Evolutionary conservation across 2,888 invertebrate genomes (phyloP), one percentile per base, ranked within the genome.

Genomic region (Dendrolimus houi): DNA sequence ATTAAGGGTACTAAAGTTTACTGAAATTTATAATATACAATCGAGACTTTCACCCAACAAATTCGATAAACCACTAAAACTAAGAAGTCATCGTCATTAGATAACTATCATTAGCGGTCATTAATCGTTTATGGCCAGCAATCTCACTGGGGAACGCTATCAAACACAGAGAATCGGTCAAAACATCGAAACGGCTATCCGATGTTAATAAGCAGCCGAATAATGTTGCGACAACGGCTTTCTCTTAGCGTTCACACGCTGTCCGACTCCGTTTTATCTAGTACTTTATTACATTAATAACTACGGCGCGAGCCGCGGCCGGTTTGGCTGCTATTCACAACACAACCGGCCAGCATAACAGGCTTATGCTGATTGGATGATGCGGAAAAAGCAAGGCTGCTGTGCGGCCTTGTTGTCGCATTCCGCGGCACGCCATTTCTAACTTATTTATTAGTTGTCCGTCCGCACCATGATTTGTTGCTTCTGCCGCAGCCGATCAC

Each of bases 221-320:
- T 76, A 77, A 83, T 80, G 85, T 84, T 84, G 85, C 87, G 81
- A 86, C 86, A 78, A 74, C 81, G 72, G 83, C 89, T 90, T 89
- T 89, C 89, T 83, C 88, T 72, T 66, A 59, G 65, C 81, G 86
- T 90, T 90, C 89, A 85, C 89, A 90, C 89, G 89, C 89, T 88
- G 89, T 89, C 89, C 70, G 77, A 74, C 68, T 77, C 79, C 79
- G 81, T 81, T 87, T 85, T 87, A 88, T 87, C 87, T 84, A 81
- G 83, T 83, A 85, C 76, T 87, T 89, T 88, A 89, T 87, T 81
- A 82, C 82, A 77, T 81, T 87, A 87, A 85, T 87, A 86, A 84
- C 79, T 79, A 81, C 82, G 84, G 86, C 85, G 77, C 81, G 81
- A 75, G 85, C 81, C 79, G 75, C 72, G 77, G 83, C 88, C 87